Evolutionary conservation across 2,888 invertebrate genomes (phyloP).

Genomic region (Melinopterus prodromus): DNA sequence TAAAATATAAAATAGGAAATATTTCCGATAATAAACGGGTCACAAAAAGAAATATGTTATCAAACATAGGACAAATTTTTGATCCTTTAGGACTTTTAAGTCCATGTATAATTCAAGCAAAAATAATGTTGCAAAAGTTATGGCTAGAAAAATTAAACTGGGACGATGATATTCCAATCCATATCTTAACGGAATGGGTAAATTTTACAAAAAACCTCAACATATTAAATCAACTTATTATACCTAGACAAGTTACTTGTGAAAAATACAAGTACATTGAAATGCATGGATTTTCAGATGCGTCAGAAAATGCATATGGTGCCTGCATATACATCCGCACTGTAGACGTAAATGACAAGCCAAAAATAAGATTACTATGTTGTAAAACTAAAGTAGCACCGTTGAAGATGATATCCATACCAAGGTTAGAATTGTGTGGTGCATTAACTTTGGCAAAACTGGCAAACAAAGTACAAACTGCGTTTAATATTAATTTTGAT

Average conservation of each 20-base stretch:
- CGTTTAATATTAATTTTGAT: neutral
- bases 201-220: slow-evolving; percentile 25
- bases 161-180: slow-evolving; percentile 45
- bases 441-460: neutral
- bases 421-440: neutral
- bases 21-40: slow-evolving; percentile 6
- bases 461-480: neutral
- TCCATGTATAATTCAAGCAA: slow-evolving; percentile 44
- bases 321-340: too few species aligned
- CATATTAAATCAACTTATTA: slow-evolving; percentile 28
- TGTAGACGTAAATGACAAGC: too few species aligned
- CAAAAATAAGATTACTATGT: too few species aligned
- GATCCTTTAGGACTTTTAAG: slow-evolving; percentile 44
- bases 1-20: slow-evolving; percentile 5
- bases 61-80: slow-evolving; percentile 41
- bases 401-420: too few species aligned
- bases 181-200: slow-evolving; percentile 32
- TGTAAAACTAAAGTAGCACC: too few species aligned
- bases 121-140: slow-evolving; percentile 45
- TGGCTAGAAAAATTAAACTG: slow-evolving; percentile 44
- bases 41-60: slow-evolving; percentile 31
- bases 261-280: slow-evolving; percentile 27
- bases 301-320: slow-evolving; percentile 19
- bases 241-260: neutral
- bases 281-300: slow-evolving; percentile 43